Conservation (phyloP, 2,113 vertebrate genomes). For the Bufo bufo region DNA sequence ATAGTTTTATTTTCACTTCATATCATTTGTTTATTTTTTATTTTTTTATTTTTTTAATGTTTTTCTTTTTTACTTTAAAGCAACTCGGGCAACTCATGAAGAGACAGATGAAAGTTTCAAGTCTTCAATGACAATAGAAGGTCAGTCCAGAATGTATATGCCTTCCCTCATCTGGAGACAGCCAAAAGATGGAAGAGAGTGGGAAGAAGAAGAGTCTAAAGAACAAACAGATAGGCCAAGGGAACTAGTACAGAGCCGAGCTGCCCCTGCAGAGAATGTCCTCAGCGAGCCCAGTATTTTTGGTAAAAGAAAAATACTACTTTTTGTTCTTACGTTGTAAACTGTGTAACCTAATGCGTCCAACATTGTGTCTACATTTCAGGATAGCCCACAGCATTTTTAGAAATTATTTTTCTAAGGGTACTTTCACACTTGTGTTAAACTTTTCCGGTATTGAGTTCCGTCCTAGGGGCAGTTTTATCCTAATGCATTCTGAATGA, state of each 20-base stretch:
- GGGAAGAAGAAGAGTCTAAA: slow-evolving; percentile 77
- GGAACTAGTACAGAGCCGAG: slow-evolving; percentile 72
- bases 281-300: slow-evolving; percentile 76
- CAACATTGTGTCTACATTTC: not conserved
- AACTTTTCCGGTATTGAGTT: too few relatives aligned
- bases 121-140: slow-evolving; percentile 68
- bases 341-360: not conserved
- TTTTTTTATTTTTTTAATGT: not conserved
- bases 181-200: slow-evolving; percentile 78
- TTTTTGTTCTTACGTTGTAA: not conserved
- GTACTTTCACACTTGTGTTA: too few relatives aligned
- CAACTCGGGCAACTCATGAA: slow-evolving; percentile 61
- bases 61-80: not conserved
- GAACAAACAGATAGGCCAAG: slow-evolving; percentile 77
- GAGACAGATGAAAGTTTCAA: slow-evolving; percentile 74
- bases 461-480: too few relatives aligned
- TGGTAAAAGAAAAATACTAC: slow-evolving; percentile 66
- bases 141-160: slow-evolving; percentile 69
- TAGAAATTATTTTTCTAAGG: not conserved
- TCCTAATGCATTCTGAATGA: too few relatives aligned
- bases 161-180: slow-evolving; percentile 79
- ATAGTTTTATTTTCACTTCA: too few relatives aligned
- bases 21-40: not conserved
- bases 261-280: slow-evolving; percentile 72
- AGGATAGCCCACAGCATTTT: not conserved